Conservation (phyloP, 2,113 vertebrate species). For the Burhinus bistriatus region DNA sequence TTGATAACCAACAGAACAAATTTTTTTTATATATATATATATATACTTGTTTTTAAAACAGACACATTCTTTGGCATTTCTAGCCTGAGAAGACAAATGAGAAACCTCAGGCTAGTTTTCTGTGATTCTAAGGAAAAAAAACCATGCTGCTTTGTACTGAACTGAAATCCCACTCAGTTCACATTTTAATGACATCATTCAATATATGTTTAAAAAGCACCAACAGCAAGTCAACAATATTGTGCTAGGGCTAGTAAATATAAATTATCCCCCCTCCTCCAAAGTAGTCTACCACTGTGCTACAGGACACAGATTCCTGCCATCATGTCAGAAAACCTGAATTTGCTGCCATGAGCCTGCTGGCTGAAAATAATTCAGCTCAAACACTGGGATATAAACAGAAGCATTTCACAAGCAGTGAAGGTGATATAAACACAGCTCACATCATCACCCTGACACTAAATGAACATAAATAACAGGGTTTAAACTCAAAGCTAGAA, state of each 20-base stretch:
- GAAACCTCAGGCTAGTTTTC: neutral
- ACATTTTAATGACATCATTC: neutral
- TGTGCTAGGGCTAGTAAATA: neutral
- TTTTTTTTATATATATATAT: too few relatives aligned
- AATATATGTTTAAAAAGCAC: neutral
- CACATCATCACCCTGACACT: neutral
- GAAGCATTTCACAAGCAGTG: conserved; percentile 13
- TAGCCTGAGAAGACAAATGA: neutral
- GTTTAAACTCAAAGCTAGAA: conserved; percentile 19
- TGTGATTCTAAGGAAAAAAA: neutral
- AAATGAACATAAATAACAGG: conserved; percentile 2
- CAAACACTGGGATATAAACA: neutral
- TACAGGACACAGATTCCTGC: neutral
- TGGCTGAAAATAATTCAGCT: conserved; percentile 30
- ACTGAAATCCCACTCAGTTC: neutral
- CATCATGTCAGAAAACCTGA: neutral
- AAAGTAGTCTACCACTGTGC: neutral
- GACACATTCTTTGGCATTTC: neutral
- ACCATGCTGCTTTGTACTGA: neutral
- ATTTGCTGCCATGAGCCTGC: neutral
- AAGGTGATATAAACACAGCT: neutral
- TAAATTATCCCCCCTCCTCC: neutral
- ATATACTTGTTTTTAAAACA: neutral
- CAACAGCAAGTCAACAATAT: neutral
- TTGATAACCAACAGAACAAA: neutral